Evolutionary conservation across 2,888 invertebrate genomes (phyloP).

Genomic region (Phragmatobia fuliginosa): DNA sequence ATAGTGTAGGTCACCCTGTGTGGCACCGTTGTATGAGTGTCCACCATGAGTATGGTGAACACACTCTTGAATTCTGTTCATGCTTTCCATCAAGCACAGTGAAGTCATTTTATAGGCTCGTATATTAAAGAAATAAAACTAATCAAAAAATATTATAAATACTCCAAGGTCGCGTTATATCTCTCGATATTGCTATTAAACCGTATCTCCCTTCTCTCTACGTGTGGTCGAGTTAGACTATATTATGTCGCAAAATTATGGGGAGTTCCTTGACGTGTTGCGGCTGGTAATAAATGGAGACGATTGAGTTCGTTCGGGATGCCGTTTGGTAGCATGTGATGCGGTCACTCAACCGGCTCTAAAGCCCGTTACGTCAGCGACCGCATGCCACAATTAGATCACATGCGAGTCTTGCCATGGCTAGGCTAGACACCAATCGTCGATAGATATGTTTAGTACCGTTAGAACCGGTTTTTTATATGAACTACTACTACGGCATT

Average conservation of each 20-base stretch:
- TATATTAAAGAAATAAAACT: too few species aligned
- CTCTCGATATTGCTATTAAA: constrained; percentile 50
- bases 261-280: constrained; percentile 58
- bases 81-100: too few species aligned
- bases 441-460: constrained; percentile 76
- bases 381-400: constrained; percentile 83
- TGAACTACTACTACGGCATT: constrained; percentile 62
- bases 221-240: constrained; percentile 62
- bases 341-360: constrained; percentile 82
- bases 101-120: too few species aligned
- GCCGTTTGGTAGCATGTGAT: constrained; percentile 74
- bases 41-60: too few species aligned
- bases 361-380: constrained; percentile 81
- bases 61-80: too few species aligned
- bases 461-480: constrained; percentile 78
- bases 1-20: too few species aligned
- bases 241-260: constrained; percentile 68
- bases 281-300: constrained; percentile 58
- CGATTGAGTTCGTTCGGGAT: constrained; percentile 69
- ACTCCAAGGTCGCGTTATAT: constrained; percentile 60
- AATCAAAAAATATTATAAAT: constrained; percentile 39
- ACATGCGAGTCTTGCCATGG: constrained; percentile 75
- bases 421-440: constrained; percentile 76
- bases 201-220: constrained; percentile 61
- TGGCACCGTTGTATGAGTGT: too few species aligned